These are phyloP conservation scores for Tinamus guttatus DNA, from an alignment of 2,113 vertebrate species.

Conservation along the genomic window DNA sequence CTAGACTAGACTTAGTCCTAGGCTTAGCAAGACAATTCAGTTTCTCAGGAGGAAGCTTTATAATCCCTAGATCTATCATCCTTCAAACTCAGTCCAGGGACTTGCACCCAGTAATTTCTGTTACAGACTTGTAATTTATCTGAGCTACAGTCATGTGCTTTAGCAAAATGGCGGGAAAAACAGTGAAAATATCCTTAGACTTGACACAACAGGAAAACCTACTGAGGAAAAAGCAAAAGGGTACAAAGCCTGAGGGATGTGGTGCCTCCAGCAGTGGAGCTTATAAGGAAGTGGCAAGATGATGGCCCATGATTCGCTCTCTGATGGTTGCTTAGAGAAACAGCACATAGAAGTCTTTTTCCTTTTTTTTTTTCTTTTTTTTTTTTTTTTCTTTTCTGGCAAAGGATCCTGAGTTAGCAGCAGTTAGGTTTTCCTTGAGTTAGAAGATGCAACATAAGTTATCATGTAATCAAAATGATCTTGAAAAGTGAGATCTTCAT, in stretches of 20 bases:
- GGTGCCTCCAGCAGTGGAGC: rapidly evolving
- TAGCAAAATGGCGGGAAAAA: not conserved
- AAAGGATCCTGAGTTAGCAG: not conserved
- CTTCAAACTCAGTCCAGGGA: slow-evolving; percentile 26
- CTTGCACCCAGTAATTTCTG: slow-evolving; percentile 38
- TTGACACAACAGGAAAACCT: not conserved
- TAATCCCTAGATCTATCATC: not conserved
- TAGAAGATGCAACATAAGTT: not conserved
- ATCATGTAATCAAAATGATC: rapidly evolving
- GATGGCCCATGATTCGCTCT: not conserved
- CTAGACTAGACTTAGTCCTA: not conserved
- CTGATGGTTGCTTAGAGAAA: not conserved
- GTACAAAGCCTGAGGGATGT: rapidly evolving
- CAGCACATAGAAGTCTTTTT: not conserved
- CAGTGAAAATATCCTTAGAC: not conserved
- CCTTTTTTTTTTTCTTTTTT: no score
- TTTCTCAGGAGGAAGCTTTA: not conserved
- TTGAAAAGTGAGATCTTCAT: not conserved
- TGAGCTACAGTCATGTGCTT: not conserved
- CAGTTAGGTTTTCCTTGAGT: not conserved
- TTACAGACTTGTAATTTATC: slow-evolving; percentile 40
- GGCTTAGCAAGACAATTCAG: rapidly evolving
- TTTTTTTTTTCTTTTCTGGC: not conserved
- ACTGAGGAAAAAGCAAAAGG: rapidly evolving
- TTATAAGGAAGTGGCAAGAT: not conserved